Evolutionary conservation across 2,888 invertebrate species (phyloP).

Genomic region (Neoitamus cyanurus): DNA sequence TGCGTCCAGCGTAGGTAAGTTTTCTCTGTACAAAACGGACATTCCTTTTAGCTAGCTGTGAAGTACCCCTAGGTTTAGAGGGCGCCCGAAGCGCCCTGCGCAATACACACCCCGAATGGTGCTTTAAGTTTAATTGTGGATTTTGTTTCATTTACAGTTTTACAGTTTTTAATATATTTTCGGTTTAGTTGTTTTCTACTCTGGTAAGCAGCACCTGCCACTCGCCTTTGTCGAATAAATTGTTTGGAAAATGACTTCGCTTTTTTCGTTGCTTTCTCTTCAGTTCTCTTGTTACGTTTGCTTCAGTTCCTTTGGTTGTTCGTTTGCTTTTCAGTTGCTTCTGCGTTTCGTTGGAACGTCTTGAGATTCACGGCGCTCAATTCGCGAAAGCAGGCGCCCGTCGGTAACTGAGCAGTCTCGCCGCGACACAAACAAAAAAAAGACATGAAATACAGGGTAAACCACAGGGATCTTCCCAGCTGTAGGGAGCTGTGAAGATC

Average conservation of each 20-base stretch:
- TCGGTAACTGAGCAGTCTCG: neutral
- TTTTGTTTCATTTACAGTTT: constrained; percentile 21
- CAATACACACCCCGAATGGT: constrained; percentile 32
- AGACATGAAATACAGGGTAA: constrained; percentile 23
- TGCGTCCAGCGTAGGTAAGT: neutral
- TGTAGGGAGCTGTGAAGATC: constrained; percentile 18
- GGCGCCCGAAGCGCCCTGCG: neutral
- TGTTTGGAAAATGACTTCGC: constrained; percentile 20
- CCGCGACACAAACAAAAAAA: neutral
- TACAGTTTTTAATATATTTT: neutral
- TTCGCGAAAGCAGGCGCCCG: neutral
- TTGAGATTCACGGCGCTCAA: neutral
- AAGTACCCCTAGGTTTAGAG: neutral
- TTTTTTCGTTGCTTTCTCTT: neutral
- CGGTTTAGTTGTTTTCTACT: constrained; percentile 23
- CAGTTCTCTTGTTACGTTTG: neutral
- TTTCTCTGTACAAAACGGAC: constrained; percentile 26
- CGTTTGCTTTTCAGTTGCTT: neutral
- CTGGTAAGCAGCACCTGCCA: neutral
- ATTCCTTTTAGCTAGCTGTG: constrained; percentile 27
- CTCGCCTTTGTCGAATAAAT: constrained; percentile 12
- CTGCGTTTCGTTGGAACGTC: neutral
- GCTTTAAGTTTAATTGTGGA: constrained; percentile 46
- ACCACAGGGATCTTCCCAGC: constrained; percentile 4
- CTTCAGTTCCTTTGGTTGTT: neutral